Evolutionary conservation across 2,113 vertebrate species (phyloP), one percentile per base, ranked within the genome.

Genomic region (Alligator sinensis): DNA sequence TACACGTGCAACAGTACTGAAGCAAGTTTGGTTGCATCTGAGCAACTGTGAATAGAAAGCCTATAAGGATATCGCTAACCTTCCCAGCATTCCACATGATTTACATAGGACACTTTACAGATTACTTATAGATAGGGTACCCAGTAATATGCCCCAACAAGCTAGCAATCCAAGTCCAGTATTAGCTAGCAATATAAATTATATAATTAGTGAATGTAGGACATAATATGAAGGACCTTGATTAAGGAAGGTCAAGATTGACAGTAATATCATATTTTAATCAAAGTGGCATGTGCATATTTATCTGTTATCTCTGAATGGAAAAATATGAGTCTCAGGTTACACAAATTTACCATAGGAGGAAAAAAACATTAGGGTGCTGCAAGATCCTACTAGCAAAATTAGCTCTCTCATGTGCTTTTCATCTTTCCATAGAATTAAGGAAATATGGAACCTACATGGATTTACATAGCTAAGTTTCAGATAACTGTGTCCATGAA

Each of bases 211-310:
- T 80, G 92, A 82, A 55, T 84, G 1, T 94, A 81, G 83, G 17
- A 70, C 66, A 34, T 10, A 70, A 34, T 11, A 70, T n/a, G 16
- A 28, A 70, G 17, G n/a, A 2, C 8, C 30, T 70, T 17, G 17
- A 70, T 34, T 70, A 18, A 70, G 1, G 9, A 80, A 90, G 91
- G 75, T 2, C 0, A 1, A 61, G 16, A 0, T 3, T 55, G 34
- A 34, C 19, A 57, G 17, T 15, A 10, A 81, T 25, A 87, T 54
- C 3, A 4, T 0, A 3, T 70, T 6, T 62, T 86, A 54, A 2
- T 77, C 25, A 74, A 34, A 34, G 57, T 21, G 77, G n/a, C 14
- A 60, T 28, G 21, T 68, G 30, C 11, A 34, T 30, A 70, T 34
- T 70, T 34, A 30, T 54, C 30, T 82, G 9, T 4, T 83, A 3